phyloP scores from a whole-genome alignment of 2,797 vertebrate genomes.

The Peromyscus attwateri region DNA sequence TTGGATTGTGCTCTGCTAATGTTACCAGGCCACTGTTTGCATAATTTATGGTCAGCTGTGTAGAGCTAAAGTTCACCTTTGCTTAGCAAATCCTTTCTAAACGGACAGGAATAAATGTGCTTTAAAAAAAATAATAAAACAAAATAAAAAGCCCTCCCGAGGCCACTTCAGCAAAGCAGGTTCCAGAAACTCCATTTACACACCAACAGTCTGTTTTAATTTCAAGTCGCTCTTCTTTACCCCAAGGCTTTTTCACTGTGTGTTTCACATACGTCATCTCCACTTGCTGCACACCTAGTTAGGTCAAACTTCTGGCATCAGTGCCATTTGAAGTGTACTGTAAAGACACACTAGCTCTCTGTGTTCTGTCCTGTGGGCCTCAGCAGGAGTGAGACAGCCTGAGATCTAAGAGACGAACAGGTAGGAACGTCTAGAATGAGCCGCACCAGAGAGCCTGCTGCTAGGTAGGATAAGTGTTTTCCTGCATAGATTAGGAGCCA shows the following conservation, averaged over 20 bases:
- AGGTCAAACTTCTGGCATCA: slow-evolving; percentile 41
- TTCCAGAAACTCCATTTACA: slow-evolving; percentile 27
- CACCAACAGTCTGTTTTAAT: not conserved
- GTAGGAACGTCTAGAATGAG: not conserved
- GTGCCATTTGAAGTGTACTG: slow-evolving; percentile 23
- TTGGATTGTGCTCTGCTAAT: not conserved
- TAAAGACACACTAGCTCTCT: not conserved
- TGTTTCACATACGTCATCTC: slow-evolving; percentile 18
- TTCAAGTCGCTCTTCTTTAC: not conserved
- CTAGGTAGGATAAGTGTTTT: not conserved
- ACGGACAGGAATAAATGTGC: slow-evolving; percentile 63
- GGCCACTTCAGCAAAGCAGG: slow-evolving; percentile 61
- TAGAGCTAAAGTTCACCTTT: slow-evolving; percentile 74
- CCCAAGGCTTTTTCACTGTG: not conserved
- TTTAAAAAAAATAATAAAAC: not conserved
- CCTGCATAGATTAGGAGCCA: not conserved
- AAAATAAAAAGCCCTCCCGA: not conserved
- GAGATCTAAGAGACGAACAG: not conserved
- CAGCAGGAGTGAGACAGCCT: not conserved
- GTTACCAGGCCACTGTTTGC: not conserved
- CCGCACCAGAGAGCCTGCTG: not conserved
- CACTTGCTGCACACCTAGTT: slow-evolving; percentile 39
- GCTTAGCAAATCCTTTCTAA: slow-evolving; percentile 78
- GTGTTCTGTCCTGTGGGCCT: not conserved
- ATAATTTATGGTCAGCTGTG: slow-evolving; percentile 25